Base-by-base conservation (phyloP, 2,888 invertebrate genomes). In the Orgyia antiqua region DNA sequence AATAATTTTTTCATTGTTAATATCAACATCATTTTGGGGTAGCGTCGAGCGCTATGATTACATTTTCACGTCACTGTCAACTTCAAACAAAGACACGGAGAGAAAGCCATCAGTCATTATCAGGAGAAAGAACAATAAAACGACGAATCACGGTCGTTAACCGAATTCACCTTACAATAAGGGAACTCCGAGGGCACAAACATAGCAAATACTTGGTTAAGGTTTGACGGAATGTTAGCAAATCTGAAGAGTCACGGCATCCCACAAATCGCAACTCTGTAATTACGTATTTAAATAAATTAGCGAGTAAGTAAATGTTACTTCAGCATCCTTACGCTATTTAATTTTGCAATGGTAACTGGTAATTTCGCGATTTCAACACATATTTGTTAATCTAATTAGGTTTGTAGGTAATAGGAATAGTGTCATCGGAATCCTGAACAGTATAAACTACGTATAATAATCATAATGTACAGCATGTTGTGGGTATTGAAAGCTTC, bases 71-170 rank as follows among this genome's bases (percentile, higher is more conserved):
- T 77, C 76, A 73, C 63, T 70, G 77, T 78, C 77, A 68, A 66
- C 64, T 57, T 50, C 58, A 66, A 76, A 83, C 82, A 82, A 82
- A 80, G 82, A 80, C 74, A 73, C 62, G 61, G 56, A 51, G 72
- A 65, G 69, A 73, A 74, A 80, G 70, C 69, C 80, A 83, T 82
- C 80, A 74, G 68, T 80, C 84, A 84, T 83, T 84, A 84, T 71
- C 79, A 75, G 67, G 55, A 62, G 61, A 62, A 67, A 68, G 76
- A 78, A 83, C 78, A 83, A 84, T 83, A 68, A 75, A 83, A 66
- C 54, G 45, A 58, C 73, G 50, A 74, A 68, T 84, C 83, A 84
- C 56, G 68, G 69, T 78, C 79, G 83, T 82, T 82, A 79, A 66
- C 69, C 59, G 68, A 70, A 75, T 68, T 59, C 69, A 71, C 70